Base-by-base conservation (phyloP, 1,140 invertebrate genomes). In the Drosophila seguyi region DNA sequence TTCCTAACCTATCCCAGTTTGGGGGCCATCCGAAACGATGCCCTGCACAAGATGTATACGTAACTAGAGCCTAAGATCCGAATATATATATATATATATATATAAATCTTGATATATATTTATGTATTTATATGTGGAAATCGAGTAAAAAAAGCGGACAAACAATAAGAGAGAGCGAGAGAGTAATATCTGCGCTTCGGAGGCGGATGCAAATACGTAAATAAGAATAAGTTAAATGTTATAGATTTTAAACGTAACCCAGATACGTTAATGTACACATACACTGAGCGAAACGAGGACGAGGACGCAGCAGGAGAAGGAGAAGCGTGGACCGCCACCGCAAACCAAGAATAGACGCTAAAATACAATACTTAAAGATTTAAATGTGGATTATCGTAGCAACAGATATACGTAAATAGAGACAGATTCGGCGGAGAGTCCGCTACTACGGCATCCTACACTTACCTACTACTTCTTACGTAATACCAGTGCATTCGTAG, bases 11-110 rank as follows among this genome's bases (percentile, higher is more conserved):
- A 60, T 60, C 53, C 66, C 67, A 77, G 60, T 61, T 71, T 38
- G 36, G 69, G 76, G 79, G 61, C 69, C 72, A 71, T 81, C 53
- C 82, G 47, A 36, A 76, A 62, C 34, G 69, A 79, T 65, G 79
- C 79, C 86, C 90, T 88, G 81, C 84, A 91, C 73, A 85, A 79
- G 79, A 92, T 92, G 91, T 92, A 92, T 92, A 92, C 91, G 91
- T 92, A 92, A 92, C 22, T 92, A 92, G 91, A 44, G 45, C 48
- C 25, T 91, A 91, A 91, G 90, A 71, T 88, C 87, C 77, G 78
- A 87, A 65, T 61, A 79, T 66, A 79, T 41, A 75, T 47, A 74
- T 79, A 74, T 79, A 79, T 60, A 55, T 39, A 66, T 57, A 65
- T 58, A 71, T 61, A 80, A 27, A 75, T 74, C 60, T 76, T 58